Evolutionary conservation across 1,140 invertebrate species (phyloP).

Genomic region (Drosophila burlai): DNA sequence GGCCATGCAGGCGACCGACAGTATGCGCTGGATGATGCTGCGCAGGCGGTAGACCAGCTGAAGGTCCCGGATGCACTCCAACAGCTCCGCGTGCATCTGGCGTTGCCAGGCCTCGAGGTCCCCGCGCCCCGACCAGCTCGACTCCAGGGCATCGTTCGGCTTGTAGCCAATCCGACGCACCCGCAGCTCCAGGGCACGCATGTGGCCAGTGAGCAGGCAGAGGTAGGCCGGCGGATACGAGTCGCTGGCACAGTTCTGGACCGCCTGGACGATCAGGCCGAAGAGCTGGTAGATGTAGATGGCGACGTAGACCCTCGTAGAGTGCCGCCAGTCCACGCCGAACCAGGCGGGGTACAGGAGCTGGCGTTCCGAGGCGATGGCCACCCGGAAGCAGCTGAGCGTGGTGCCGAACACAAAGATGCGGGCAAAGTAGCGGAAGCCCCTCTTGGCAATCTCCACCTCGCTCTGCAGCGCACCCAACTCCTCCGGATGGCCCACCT

Average conservation of each 20-base stretch:
- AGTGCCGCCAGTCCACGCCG: slow-evolving; percentile 58
- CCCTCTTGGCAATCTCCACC: slow-evolving; percentile 28
- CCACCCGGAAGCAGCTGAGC: slow-evolving; percentile 61
- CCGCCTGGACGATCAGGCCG: slow-evolving; percentile 61
- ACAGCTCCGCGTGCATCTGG: slow-evolving; percentile 30
- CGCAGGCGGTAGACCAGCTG: slow-evolving; percentile 50
- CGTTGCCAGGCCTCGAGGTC: background rate
- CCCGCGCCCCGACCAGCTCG: background rate
- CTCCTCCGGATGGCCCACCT: slow-evolving; percentile 34
- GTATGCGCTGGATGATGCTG: slow-evolving; percentile 61
- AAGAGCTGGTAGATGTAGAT: slow-evolving; percentile 67
- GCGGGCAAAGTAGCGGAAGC: slow-evolving; percentile 58
- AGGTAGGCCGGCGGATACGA: slow-evolving; percentile 78
- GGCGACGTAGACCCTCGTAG: slow-evolving; percentile 23
- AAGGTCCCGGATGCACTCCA: slow-evolving; percentile 63
- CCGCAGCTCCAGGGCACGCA: slow-evolving; percentile 66
- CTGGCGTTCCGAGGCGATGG: slow-evolving; percentile 34
- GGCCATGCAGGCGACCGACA: slow-evolving; percentile 66
- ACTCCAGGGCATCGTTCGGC: accelerated
- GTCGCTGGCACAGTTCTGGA: slow-evolving; percentile 75
- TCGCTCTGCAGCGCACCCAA: slow-evolving; percentile 28
- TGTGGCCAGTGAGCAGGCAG: slow-evolving; percentile 68
- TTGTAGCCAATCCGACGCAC: slow-evolving; percentile 57
- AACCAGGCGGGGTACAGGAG: slow-evolving; percentile 78
- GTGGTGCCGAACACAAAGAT: slow-evolving; percentile 70